Conservation (phyloP, 2,113 vertebrate species). For the Myiozetetes cayanensis region DNA sequence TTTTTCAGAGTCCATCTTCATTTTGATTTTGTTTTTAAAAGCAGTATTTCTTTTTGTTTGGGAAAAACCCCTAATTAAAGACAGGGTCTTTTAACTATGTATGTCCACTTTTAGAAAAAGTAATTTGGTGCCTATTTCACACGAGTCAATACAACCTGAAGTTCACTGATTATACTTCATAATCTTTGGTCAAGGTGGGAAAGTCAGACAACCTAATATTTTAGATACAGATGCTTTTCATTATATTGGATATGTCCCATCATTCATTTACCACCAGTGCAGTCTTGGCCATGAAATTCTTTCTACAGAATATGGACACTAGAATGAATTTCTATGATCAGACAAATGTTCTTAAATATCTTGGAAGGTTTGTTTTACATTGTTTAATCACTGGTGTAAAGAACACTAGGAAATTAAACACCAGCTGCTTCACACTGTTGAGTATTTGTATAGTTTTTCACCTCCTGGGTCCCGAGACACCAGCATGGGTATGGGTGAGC, state of each 20-base stretch:
- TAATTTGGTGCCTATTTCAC: background rate
- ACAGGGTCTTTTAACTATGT: background rate
- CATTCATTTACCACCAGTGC: background rate
- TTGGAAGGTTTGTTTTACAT: background rate
- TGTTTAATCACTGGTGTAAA: background rate
- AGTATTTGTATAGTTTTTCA: background rate
- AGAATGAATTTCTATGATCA: background rate
- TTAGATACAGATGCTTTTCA: background rate
- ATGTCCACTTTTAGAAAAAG: background rate
- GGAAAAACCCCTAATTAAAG: background rate
- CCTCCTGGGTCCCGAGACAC: background rate
- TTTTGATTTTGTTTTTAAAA: slow-evolving; percentile 47
- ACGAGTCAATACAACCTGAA: background rate
- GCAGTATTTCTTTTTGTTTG: slow-evolving; percentile 20
- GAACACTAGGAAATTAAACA: background rate
- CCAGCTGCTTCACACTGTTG: background rate
- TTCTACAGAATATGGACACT: background rate
- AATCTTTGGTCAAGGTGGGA: background rate
- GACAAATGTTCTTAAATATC: background rate
- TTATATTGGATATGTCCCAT: background rate
- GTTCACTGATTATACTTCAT: background rate
- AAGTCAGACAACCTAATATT: background rate
- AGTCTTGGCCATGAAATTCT: background rate
- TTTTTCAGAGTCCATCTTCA: background rate
- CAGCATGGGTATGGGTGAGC: background rate